Base-by-base conservation (phyloP, 2,113 vertebrate species). In the Cygnus buccinator region DNA sequence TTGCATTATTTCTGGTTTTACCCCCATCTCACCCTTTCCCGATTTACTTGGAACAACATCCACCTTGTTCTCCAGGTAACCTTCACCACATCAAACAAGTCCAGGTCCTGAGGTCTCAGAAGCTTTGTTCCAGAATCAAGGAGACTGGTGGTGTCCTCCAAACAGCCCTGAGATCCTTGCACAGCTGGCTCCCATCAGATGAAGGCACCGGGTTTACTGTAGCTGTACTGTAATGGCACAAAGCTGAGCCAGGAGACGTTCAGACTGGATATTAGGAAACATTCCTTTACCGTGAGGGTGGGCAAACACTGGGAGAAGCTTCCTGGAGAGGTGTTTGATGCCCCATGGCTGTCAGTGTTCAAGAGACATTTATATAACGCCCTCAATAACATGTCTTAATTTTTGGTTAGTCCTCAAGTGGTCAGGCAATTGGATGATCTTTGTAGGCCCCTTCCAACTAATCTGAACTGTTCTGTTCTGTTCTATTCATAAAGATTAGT, bases 51-150 rank as follows among this genome's bases (percentile, higher is more conserved):
- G 26, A 58, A 61, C 66, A 75, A 18, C 16, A 9, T 43, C 84
- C 68, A 54, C 15, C 67, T 50, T 37, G 8, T 80, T n/a, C 52
- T 33, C 44, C 0, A 1, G 2, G 72, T 37, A 62, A 63, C 50
- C 28, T 41, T 41, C 6, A 0, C 26, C 0, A 0, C 44, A 33
- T 10, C 37, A 21, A 74, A 62, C 0, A 0, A 73, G 8, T 20
- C 28, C 39, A 10, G 44, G 11, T 26, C 43, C 29, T 0, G 1
- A 37, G 29, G 33, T 39, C 65, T 18, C 4, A 0, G 54, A 20
- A 82, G 39, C 33, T 37, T 21, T 4, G 1, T 6, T 66, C 81
- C 81, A 44, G 28, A 90, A 26, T 0, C 33, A 35, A 46, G 63
- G 58, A 76, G 29, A 22, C 2, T 16, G 13, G 9, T 10, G 39